Percentiles rank a stretch among this genome's conserved stretches.
These are phyloP conservation scores for Ptychadena robeensis DNA, from an alignment of 2,797 vertebrate species.

Conservation along the genomic window DNA sequence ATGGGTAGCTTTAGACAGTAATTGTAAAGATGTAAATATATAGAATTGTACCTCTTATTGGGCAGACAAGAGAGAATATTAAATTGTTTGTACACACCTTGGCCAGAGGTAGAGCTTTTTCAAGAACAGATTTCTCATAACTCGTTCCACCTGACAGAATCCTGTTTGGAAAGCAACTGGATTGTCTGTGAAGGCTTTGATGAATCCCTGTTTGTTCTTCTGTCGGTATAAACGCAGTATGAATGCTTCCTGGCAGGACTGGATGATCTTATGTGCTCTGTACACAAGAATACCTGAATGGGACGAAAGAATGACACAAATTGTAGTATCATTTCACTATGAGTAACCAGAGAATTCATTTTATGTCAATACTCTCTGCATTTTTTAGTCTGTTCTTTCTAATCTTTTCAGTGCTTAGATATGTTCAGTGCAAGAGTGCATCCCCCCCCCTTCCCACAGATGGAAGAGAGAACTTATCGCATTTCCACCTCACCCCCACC, in stretches of 20 bases:
- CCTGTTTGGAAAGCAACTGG: slow-evolving; percentile 88
- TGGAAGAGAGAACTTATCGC: no score
- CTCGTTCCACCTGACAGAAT: slow-evolving; percentile 96
- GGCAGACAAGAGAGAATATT: no score
- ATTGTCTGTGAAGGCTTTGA: slow-evolving; percentile 97
- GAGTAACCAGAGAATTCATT: neutral
- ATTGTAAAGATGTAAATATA: neutral
- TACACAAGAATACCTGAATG: slow-evolving; percentile 92
- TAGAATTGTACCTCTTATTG: neutral
- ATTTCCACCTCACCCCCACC: no score
- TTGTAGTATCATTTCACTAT: neutral
- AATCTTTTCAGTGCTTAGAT: no score
- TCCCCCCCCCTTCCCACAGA: no score
- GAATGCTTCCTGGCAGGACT: slow-evolving; percentile 97
- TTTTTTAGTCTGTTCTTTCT: no score
- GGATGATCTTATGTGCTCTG: slow-evolving; percentile 93
- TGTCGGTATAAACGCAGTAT: slow-evolving; percentile 95
- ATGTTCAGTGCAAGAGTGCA: no score
- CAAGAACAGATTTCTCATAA: slow-evolving; percentile 97
- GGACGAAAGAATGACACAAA: neutral
- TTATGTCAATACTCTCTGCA: no score
- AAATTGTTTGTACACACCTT: slow-evolving; percentile 74
- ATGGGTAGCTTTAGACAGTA: no score
- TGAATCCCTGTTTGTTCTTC: slow-evolving; percentile 97
- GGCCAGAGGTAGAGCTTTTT: slow-evolving; percentile 97